Base-by-base conservation (phyloP, 2,888 invertebrate species). In the Acanthopleura granulata region DNA sequence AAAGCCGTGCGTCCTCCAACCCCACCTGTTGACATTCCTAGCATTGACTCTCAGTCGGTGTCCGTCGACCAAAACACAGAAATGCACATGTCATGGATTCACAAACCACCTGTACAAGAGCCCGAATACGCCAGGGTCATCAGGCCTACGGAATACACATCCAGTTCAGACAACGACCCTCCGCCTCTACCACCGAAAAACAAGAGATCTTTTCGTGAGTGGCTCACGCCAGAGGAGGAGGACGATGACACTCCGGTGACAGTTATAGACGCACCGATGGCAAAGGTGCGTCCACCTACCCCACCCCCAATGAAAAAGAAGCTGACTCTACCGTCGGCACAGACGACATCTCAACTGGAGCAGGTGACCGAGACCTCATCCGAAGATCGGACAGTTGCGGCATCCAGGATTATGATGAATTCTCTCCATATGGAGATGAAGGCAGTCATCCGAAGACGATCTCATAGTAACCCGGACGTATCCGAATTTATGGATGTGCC, bases 71-170 rank as follows among this genome's bases (percentile, higher is more conserved):
- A 66, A 66, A 15, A 3, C 25, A 15, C 16, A 6, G 66, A 66
- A 1, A 25, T 18, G 6, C 1, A 18, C 15, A 27, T 25, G 16
- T 16, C 22, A 16, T 27, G 22, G 22, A 15, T 27, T 6, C 66
- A 16, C 6, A 22, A 22, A 57, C 18, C 18, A n/a, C n/a, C 3
- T 57, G 57, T 3, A 6, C 40, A 40, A 40, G 57, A 57, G 22
- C 66, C 66, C 3, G 66, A 66, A 66, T 66, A 66, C 25, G 66
- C 66, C 66, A 27, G 22, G 25, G 66, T 66, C 25, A 66, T 66
- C 22, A 66, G 25, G 16, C 66, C 66, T 27, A 27, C 16, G 6
- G 15, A 22, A 27, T 16, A 22, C 15, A 1, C 22, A 27, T 3
- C 22, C 27, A 27, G 16, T 6, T 6, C 3, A 15, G 25, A 6